Percentiles rank a stretch among this genome's conserved stretches.
Conservation (phyloP, 2,888 invertebrate species). For the Scaptomyza caliginosa region DNA sequence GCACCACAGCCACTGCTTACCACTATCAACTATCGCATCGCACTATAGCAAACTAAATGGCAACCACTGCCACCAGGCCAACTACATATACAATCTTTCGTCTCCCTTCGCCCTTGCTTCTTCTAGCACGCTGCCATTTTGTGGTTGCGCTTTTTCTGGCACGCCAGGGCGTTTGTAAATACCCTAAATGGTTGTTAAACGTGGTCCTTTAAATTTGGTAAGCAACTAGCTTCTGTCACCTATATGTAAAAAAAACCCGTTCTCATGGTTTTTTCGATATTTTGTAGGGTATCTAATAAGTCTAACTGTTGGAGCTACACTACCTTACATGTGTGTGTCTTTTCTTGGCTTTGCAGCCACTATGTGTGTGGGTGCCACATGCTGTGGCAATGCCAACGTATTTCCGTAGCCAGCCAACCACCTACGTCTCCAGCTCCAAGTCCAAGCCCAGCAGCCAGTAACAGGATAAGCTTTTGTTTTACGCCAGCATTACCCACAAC, state of each 20-base stretch:
- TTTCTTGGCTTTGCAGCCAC: conserved; percentile 45
- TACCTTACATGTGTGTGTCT: conserved; percentile 4
- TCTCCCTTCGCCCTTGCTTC: not conserved
- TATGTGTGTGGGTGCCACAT: conserved; percentile 56
- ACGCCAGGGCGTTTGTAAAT: conserved; percentile 37
- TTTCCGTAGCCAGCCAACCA: conserved; percentile 63
- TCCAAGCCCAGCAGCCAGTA: conserved; percentile 43
- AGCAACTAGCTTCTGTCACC: not conserved
- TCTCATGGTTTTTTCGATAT: too few species aligned
- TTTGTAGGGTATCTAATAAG: conserved; percentile 14
- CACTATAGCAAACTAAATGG: conserved; percentile 36
- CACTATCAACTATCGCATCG: conserved; percentile 47
- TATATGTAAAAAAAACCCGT: too few species aligned
- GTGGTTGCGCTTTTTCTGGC: conserved; percentile 53
- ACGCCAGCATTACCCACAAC: conserved; percentile 80
- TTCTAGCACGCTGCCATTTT: conserved; percentile 13
- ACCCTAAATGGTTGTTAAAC: conserved; percentile 28
- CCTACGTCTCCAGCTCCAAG: conserved; percentile 26
- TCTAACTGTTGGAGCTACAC: conserved; percentile 1
- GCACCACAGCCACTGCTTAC: conserved; percentile 60
- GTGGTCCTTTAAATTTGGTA: not conserved
- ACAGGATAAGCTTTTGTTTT: conserved; percentile 79
- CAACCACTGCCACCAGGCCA: conserved; percentile 28
- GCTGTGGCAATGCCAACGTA: conserved; percentile 74
- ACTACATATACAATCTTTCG: conserved; percentile 36